Evolutionary conservation across 53 echinoderm and acorn worm genomes (phyloP), one percentile per base, ranked within the genome.

Genomic region (Luidia sarsii): DNA sequence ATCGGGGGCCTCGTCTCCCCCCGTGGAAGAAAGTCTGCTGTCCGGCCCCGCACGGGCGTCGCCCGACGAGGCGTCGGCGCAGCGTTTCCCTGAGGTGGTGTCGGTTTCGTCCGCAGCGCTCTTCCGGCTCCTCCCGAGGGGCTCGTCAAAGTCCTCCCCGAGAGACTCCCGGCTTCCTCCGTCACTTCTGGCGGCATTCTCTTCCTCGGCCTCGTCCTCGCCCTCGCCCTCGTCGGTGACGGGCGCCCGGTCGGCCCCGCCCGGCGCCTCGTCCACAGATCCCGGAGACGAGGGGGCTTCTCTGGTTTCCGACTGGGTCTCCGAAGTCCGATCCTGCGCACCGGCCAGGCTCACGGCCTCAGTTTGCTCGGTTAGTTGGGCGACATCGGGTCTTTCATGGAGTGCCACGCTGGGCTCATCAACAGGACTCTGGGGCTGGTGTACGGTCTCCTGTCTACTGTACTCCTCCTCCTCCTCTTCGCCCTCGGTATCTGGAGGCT

Each of bases 181-280:
- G 30, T 56, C 10, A 9, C 11, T 25, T 23, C 39, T 45, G 45
- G 13, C 10, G 63, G 16, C 53, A 46, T 67, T 60, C 48, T 29
- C 57, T 71, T 36, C 64, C 67, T 79, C 48, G 27, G 70, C 62
- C 38, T 48, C 65, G 20, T 65, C 29, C 6, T 68, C 59, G 13
- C 46, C 45, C 15, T 77, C 85, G 64, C 54, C 80, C 34, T 32
- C 67, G 24, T 88, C 45, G 27, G n/a, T 87, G n/a, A n/a, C n/a
- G n/a, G n/a, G n/a, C n/a, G n/a, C 83, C 63, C 52, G 68, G 53
- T 83, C 82, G 63, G 59, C 79, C 1, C 32, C 22, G 50, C 49
- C 65, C 50, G 82, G 82, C 64, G 21, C 18, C 7, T 77, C 77
- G 38, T 33, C 45, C 11, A 10, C 48, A 77, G 45, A 38, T 27